Percentiles rank a stretch among this genome's conserved stretches.
These are phyloP conservation scores for Vanessa atalanta DNA, from an alignment of 1,140 invertebrate species.

Conservation along the genomic window DNA sequence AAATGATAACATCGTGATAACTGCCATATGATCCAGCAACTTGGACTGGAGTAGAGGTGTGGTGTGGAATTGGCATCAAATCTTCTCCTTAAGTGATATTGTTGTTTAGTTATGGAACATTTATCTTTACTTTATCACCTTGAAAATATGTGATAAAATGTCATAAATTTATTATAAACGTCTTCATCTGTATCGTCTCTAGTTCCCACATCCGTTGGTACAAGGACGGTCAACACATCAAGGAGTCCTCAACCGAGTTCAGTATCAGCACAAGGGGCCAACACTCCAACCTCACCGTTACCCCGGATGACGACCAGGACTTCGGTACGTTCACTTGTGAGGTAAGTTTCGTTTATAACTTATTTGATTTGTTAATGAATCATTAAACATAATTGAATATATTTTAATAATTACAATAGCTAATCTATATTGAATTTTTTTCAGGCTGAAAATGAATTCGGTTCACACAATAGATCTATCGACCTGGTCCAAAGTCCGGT, in stretches of 20 bases:
- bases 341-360: constrained; percentile 43
- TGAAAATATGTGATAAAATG: background rate
- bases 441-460: constrained; percentile 61
- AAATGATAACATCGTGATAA: too few species aligned
- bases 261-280: constrained; percentile 46
- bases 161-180: too few species aligned
- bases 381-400: too few species aligned
- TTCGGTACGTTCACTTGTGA: constrained; percentile 72
- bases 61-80: too few species aligned
- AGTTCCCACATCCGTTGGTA: constrained; percentile 68
- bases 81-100: too few species aligned
- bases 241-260: constrained; percentile 43
- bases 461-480: constrained; percentile 61
- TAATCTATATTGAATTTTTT: constrained; percentile 19
- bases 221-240: constrained; percentile 57
- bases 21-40: too few species aligned
- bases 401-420: too few species aligned
- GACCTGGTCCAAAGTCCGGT: constrained; percentile 62
- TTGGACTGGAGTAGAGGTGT: too few species aligned
- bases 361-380: too few species aligned
- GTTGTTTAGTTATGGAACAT: too few species aligned
- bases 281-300: constrained; percentile 64
- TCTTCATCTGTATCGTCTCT: constrained; percentile 12
- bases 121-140: background rate
- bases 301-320: constrained; percentile 48